Evolutionary conservation across 1,140 invertebrate genomes (phyloP).

Genomic region (Aleiodes sp.): DNA sequence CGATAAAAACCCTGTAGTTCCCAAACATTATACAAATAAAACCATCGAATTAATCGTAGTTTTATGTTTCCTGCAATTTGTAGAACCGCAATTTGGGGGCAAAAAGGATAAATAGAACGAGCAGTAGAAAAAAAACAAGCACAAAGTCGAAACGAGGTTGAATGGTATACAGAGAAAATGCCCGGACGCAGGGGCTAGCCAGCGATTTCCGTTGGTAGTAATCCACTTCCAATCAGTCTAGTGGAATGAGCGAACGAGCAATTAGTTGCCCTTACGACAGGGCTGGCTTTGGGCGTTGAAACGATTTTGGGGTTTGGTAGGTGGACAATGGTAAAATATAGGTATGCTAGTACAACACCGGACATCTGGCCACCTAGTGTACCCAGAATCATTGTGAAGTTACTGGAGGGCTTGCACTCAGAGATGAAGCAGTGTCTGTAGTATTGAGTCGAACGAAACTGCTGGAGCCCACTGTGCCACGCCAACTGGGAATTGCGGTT

Average conservation of each 20-base stretch:
- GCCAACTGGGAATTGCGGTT: constrained; percentile 48
- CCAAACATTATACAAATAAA: not conserved
- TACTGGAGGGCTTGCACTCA: not conserved
- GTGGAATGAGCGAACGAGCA: constrained; percentile 18
- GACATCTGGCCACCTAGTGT: constrained; percentile 1
- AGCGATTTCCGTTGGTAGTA: constrained; percentile 24
- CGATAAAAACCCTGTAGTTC: not conserved
- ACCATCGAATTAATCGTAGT: not conserved
- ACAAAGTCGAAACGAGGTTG: constrained; percentile 4
- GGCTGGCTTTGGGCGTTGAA: constrained; percentile 16
- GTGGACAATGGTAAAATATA: not conserved
- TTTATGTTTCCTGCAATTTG: constrained; percentile 14
- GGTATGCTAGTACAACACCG: not conserved
- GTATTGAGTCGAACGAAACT: constrained; percentile 16
- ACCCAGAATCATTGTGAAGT: constrained; percentile 2
- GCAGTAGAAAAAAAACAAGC: not conserved
- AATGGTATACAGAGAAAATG: not conserved
- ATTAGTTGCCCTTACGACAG: constrained; percentile 31
- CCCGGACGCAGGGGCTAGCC: not conserved
- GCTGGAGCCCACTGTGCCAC: constrained; percentile 14
- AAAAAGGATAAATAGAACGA: constrained; percentile 11
- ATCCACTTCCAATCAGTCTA: constrained; percentile 30
- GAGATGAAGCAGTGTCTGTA: not conserved
- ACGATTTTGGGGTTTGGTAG: not conserved
- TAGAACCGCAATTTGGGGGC: not conserved